Conservation (phyloP, 2,113 vertebrate genomes). For the Ascaphus truei region DNA sequence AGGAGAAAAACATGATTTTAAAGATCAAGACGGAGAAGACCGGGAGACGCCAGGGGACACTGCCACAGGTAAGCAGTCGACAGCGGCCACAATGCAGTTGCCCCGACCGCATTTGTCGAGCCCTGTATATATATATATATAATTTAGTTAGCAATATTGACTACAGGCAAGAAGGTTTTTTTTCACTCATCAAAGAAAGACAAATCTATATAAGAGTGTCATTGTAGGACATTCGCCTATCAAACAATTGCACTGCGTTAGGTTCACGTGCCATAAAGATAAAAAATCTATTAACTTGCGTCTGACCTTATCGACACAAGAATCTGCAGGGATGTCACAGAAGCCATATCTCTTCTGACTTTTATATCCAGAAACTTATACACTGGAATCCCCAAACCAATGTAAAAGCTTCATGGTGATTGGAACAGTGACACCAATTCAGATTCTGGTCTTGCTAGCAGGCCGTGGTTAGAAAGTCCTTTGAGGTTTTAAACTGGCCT, state of each 20-base stretch:
- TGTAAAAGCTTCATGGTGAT: slow-evolving; percentile 72
- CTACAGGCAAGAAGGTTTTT: slow-evolving; percentile 34
- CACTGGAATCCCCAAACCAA: slow-evolving; percentile 68
- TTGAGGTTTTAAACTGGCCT: slow-evolving; percentile 56
- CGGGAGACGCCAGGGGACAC: no score
- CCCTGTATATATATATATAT: not conserved
- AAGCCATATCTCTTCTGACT: slow-evolving; percentile 78
- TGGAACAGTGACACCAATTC: slow-evolving; percentile 69
- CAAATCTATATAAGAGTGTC: slow-evolving; percentile 47
- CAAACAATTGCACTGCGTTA: slow-evolving; percentile 70
- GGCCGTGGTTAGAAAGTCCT: slow-evolving; percentile 50
- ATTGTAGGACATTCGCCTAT: slow-evolving; percentile 40
- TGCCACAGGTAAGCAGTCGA: no score
- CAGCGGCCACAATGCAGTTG: no score
- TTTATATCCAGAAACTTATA: slow-evolving; percentile 72
- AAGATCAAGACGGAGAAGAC: no score
- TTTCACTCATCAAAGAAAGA: not conserved
- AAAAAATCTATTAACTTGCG: slow-evolving; percentile 98
- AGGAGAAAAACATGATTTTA: no score
- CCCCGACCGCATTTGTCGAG: not conserved
- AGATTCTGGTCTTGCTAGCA: slow-evolving; percentile 43
- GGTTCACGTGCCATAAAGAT: slow-evolving; percentile 80
- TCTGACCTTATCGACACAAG: slow-evolving; percentile 87
- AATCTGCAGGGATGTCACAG: slow-evolving; percentile 74
- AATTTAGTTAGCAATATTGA: slow-evolving; percentile 20